These are phyloP conservation scores for Larimichthys polyactis DNA, from an alignment of 2,113 vertebrate species.

Conservation along the genomic window DNA sequence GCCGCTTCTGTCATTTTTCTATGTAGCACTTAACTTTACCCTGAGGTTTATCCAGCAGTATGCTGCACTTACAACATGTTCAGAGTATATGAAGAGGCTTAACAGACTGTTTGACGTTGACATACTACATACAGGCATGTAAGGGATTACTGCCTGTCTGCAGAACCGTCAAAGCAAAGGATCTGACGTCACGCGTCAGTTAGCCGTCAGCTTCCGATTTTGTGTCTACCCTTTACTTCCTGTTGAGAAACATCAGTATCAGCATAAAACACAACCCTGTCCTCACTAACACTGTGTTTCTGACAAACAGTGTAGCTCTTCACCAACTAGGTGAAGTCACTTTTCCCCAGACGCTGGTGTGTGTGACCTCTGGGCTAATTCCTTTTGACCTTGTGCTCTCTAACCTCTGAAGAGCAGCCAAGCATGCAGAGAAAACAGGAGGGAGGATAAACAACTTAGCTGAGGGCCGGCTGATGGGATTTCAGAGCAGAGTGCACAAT, in stretches of 20 bases:
- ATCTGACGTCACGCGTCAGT: background rate
- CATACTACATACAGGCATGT: background rate
- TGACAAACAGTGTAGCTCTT: background rate
- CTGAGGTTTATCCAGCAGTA: conserved; percentile 2
- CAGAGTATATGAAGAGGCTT: background rate
- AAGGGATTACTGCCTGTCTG: background rate
- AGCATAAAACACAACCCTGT: background rate
- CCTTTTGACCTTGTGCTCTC: conserved; percentile 62
- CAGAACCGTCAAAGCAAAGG: background rate
- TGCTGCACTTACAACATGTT: conserved; percentile 18
- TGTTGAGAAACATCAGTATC: conserved; percentile 28
- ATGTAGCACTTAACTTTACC: conserved; percentile 6
- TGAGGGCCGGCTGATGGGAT: conserved; percentile 57
- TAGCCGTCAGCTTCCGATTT: conserved; percentile 17
- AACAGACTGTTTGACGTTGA: background rate
- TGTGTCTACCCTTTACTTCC: conserved; percentile 7
- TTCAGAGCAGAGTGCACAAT: conserved; percentile 32
- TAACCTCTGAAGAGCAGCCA: conserved; percentile 54
- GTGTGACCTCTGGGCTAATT: conserved; percentile 51
- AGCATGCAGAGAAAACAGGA: conserved; percentile 61
- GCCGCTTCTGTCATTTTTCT: conserved; percentile 11
- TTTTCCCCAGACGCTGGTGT: conserved; percentile 30
- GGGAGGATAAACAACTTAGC: conserved; percentile 68
- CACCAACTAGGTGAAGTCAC: background rate
- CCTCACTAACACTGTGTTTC: background rate